Conservation (phyloP, 2,888 invertebrate genomes). For the Phyllotreta cruciferae region DNA sequence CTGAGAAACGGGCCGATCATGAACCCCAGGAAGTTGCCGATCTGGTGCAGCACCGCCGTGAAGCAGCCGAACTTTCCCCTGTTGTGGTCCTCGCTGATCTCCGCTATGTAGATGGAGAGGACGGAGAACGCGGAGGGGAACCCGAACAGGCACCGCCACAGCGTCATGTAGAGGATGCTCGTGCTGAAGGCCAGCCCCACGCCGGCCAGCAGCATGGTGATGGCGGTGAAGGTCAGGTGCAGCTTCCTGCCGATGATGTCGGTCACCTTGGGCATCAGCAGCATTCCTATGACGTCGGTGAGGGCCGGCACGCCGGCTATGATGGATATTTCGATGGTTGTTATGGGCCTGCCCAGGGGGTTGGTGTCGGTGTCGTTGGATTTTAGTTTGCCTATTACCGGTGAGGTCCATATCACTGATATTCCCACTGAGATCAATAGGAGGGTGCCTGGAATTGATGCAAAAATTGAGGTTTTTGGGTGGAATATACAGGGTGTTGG, state of each 20-base stretch:
- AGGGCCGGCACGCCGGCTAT: not conserved
- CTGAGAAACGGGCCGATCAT: constrained; percentile 16
- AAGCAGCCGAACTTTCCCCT: constrained; percentile 17
- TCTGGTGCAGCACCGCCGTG: not conserved
- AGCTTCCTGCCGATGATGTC: too few relatives aligned
- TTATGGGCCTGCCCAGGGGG: not conserved
- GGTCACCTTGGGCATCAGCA: constrained; percentile 27
- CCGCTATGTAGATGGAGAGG: constrained; percentile 12
- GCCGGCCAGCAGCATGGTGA: constrained; percentile 52
- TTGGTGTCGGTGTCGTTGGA: not conserved
- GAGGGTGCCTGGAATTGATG: too few relatives aligned
- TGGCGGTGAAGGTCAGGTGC: too few relatives aligned
- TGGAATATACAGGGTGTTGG: too few relatives aligned
- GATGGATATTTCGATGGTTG: not conserved
- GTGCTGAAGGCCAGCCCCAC: constrained; percentile 30
- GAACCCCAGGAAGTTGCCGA: constrained; percentile 17
- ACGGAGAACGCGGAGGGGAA: not conserved
- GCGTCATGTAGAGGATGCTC: constrained; percentile 5
- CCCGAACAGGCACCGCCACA: not conserved
- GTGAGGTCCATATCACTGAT: constrained; percentile 1
- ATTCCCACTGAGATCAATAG: too few relatives aligned
- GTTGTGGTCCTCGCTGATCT: constrained; percentile 25
- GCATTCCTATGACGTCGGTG: not conserved
- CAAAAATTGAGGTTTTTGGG: too few relatives aligned
- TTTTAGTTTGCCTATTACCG: not conserved